Conservation (phyloP, 2,113 vertebrate genomes). For the Leucosticte australis region DNA sequence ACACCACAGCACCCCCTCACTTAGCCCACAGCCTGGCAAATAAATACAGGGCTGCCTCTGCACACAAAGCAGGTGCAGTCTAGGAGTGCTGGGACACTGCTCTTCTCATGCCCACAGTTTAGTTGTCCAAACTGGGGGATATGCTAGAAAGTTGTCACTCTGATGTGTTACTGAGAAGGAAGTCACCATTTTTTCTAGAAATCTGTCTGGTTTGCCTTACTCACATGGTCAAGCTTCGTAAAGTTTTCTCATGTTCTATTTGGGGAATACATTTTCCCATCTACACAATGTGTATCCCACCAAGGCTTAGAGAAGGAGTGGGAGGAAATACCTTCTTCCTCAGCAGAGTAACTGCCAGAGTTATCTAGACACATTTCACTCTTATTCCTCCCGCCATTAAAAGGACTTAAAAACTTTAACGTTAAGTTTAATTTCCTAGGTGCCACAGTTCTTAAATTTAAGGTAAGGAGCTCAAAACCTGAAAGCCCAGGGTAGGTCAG, state of each 20-base stretch:
- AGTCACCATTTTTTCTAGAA: not conserved
- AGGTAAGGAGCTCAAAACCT: not conserved
- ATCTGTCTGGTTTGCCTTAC: not conserved
- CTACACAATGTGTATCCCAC: not conserved
- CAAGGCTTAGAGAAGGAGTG: not conserved
- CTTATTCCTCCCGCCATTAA: not conserved
- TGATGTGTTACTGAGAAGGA: not conserved
- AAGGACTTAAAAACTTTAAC: not conserved
- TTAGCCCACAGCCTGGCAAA: not conserved
- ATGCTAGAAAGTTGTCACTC: no score
- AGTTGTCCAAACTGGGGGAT: not conserved
- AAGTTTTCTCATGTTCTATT: not conserved
- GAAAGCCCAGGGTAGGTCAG: not conserved
- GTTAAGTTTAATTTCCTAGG: not conserved
- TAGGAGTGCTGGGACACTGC: not conserved
- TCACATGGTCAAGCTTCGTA: not conserved
- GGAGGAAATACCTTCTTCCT: not conserved
- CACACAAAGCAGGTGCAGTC: not conserved
- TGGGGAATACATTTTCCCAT: not conserved
- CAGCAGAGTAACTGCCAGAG: not conserved
- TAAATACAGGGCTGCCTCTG: not conserved
- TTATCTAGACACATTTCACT: not conserved
- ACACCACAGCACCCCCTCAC: rapidly evolving
- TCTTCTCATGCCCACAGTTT: not conserved
- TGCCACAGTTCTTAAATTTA: not conserved